Percentiles rank a stretch among this genome's conserved stretches.
phyloP scores from a whole-genome alignment of 2,888 invertebrate genomes.

The Allolobophora icterica region DNA sequence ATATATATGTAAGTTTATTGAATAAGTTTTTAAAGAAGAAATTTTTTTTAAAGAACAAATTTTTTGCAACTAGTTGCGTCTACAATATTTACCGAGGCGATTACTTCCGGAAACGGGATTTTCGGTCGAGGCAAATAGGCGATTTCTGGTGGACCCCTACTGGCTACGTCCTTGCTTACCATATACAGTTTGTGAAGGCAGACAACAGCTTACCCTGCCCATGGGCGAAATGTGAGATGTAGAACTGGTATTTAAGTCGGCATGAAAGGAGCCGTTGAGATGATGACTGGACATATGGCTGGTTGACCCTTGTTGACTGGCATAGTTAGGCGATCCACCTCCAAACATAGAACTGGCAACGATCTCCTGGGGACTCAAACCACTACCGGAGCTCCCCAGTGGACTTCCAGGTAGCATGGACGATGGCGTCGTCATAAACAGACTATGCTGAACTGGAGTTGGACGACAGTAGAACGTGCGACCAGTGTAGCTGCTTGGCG shows the following conservation, averaged over 20 bases:
- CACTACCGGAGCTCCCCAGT: not conserved
- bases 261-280: not conserved
- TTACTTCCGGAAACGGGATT: too few species aligned
- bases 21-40: too few species aligned
- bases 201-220: not conserved
- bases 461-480: not conserved
- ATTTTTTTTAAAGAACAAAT: too few species aligned
- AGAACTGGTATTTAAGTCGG: not conserved
- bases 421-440: not conserved
- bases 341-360: not conserved
- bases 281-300: not conserved
- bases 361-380: not conserved
- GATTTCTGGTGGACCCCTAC: too few species aligned
- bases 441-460: not conserved
- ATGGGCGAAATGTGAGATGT: not conserved
- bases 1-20: too few species aligned
- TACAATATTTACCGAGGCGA: too few species aligned
- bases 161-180: too few species aligned
- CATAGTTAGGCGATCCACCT: not conserved
- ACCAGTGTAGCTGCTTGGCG: constrained; percentile 6
- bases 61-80: too few species aligned
- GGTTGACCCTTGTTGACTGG: not conserved
- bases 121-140: too few species aligned
- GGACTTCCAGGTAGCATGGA: not conserved
- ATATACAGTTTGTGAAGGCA: too few species aligned